phyloP scores from a whole-genome alignment of 2,797 vertebrate species.

The Helarctos malayanus region DNA sequence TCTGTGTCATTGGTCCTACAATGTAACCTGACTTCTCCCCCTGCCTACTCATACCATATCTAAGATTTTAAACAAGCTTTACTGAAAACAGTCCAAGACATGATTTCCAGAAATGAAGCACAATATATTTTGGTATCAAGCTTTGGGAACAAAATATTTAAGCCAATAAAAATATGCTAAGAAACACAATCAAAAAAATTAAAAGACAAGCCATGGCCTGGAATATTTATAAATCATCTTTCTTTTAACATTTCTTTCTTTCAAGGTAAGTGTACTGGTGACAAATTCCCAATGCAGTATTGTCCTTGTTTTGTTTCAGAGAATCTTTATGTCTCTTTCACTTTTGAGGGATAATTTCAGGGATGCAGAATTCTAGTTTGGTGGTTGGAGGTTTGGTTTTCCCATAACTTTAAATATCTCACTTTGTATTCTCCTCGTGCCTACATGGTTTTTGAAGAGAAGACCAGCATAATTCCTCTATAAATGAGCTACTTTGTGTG shows the following conservation, averaged over 20 bases:
- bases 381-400: not conserved
- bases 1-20: not conserved
- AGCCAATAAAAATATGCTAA: constrained; percentile 47
- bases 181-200: not conserved
- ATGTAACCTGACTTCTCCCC: not conserved
- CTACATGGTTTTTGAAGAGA: constrained; percentile 7
- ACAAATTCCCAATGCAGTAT: not conserved
- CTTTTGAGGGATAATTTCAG: not conserved
- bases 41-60: not conserved
- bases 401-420: not conserved
- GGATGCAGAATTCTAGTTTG: not conserved
- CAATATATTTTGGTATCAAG: constrained; percentile 22
- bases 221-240: not conserved
- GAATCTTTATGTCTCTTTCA: not conserved
- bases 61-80: constrained; percentile 30
- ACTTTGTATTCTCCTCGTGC: not conserved
- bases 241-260: not conserved
- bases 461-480: not conserved
- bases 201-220: not conserved
- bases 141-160: constrained; percentile 37
- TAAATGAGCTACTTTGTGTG: not conserved
- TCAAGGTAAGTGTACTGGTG: not conserved
- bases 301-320: not conserved
- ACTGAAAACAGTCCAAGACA: not conserved
- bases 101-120: not conserved